Percentiles rank a stretch among this genome's conserved stretches.
These are phyloP conservation scores for Dolichomitus sp. DNA, from an alignment of 2,888 invertebrate species.

Conservation along the genomic window DNA sequence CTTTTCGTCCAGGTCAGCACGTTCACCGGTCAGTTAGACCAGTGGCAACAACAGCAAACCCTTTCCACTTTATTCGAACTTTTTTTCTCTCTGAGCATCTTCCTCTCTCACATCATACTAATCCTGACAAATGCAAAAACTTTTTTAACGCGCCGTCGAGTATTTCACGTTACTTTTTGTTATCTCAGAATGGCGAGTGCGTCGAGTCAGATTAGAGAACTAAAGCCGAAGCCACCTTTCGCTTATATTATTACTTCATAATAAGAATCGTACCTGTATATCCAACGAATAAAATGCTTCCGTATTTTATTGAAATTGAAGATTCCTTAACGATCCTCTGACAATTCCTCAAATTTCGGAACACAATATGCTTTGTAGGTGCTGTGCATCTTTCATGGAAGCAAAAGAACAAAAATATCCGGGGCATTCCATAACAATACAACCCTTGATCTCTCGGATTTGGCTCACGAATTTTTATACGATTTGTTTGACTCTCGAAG, in stretches of 20 bases:
- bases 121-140: conserved; percentile 77
- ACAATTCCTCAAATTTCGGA: background rate
- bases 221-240: conserved; percentile 19
- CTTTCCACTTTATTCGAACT: background rate
- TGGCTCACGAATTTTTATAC: too few species aligned
- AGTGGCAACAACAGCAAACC: conserved; percentile 18
- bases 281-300: background rate
- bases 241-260: conserved; percentile 26
- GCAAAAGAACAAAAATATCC: too few species aligned
- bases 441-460: too few species aligned
- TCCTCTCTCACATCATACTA: conserved; percentile 57
- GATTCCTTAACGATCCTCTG: conserved; percentile 3
- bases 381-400: too few species aligned
- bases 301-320: conserved; percentile 27
- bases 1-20: conserved; percentile 13
- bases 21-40: conserved; percentile 7
- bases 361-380: background rate
- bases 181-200: background rate
- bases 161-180: conserved; percentile 12
- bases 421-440: too few species aligned
- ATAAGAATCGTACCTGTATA: conserved; percentile 26
- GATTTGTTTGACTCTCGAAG: too few species aligned
- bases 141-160: conserved; percentile 71
- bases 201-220: conserved; percentile 35
- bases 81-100: conserved; percentile 3